These are phyloP conservation scores for Colletes collaris DNA, from an alignment of 2,888 invertebrate genomes.

Conservation along the genomic window DNA sequence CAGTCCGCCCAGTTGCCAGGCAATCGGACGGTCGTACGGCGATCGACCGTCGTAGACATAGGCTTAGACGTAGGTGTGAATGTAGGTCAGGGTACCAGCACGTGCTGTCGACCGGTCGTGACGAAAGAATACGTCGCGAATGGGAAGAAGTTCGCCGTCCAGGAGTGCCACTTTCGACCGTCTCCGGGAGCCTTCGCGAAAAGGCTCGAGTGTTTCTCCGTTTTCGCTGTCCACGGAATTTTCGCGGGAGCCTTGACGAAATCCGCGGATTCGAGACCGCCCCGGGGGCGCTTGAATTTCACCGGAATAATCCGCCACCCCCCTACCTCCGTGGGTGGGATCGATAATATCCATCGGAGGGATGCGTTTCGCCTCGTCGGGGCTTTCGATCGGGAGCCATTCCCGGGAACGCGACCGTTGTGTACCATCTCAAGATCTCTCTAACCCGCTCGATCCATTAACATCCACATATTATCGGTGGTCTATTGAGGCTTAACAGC, in stretches of 20 bases:
- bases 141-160: slow-evolving; percentile 25
- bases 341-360: slow-evolving; percentile 22
- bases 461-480: no score
- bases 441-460: no score
- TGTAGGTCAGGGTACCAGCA: slow-evolving; percentile 79
- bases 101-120: slow-evolving; percentile 54
- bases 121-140: slow-evolving; percentile 51
- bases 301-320: slow-evolving; percentile 12
- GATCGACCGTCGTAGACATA: slow-evolving; percentile 68
- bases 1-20: slow-evolving; percentile 65
- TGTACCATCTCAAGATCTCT: no score
- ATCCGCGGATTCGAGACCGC: slow-evolving; percentile 7
- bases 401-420: background rate
- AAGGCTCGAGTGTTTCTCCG: slow-evolving; percentile 3
- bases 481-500: no score
- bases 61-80: slow-evolving; percentile 70
- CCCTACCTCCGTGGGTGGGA: background rate
- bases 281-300: slow-evolving; percentile 8
- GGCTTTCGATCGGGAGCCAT: background rate
- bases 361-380: background rate
- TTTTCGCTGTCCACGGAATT: slow-evolving; percentile 12
- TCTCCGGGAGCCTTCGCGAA: background rate
- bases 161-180: slow-evolving; percentile 34
- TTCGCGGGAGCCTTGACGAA: slow-evolving; percentile 20
- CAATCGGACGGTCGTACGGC: slow-evolving; percentile 58